Conservation (phyloP, 2,797 vertebrate genomes). For the Vireo griseus region DNA sequence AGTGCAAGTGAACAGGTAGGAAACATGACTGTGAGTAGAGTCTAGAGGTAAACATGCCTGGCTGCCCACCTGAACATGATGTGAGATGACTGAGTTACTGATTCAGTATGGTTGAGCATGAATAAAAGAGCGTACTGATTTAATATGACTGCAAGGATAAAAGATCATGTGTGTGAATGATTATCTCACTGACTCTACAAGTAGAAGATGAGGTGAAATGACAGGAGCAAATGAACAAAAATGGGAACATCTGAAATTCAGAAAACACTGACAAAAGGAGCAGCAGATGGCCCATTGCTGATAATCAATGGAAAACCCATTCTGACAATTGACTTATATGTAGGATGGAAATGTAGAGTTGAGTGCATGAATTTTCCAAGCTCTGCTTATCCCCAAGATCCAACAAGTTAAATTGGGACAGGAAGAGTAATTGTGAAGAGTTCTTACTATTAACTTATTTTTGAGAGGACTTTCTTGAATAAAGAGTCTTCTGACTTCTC, state of each 20-base stretch:
- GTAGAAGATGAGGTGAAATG: neutral
- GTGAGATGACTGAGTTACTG: neutral
- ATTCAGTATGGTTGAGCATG: neutral
- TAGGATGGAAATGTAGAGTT: neutral
- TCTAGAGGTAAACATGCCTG: conserved; percentile 5
- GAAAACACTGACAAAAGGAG: neutral
- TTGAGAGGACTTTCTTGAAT: neutral
- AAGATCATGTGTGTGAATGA: neutral
- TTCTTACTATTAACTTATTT: neutral
- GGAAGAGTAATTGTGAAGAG: neutral
- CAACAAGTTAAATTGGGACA: neutral
- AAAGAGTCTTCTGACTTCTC: neutral
- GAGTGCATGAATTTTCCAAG: neutral
- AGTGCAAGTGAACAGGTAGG: neutral
- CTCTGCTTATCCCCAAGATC: neutral
- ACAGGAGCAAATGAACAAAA: neutral
- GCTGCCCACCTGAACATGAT: neutral
- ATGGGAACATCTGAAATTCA: neutral
- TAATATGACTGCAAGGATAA: neutral
- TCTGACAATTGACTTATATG: neutral
- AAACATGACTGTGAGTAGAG: neutral
- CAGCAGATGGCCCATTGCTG: neutral
- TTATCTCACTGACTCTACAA: neutral
- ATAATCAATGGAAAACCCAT: neutral
- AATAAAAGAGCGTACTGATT: neutral